phyloP scores from a whole-genome alignment of 1,140 invertebrate species.

The Harlomillsia oculata region DNA sequence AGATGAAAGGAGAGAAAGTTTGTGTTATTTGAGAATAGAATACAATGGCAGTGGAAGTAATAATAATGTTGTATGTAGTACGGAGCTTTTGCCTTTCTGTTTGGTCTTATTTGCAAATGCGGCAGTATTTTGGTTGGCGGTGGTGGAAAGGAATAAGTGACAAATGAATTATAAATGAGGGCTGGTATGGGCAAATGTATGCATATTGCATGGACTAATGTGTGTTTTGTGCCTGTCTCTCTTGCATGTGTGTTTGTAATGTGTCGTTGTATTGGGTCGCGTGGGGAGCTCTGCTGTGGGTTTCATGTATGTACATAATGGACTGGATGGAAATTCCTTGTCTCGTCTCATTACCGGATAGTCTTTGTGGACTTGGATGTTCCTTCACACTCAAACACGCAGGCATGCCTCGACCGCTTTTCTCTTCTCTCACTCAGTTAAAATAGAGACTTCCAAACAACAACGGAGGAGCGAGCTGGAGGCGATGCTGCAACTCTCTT shows the following conservation, averaged over 20 bases:
- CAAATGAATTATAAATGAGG: slow-evolving; percentile 11
- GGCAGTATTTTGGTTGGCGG: no score
- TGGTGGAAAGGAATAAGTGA: no score
- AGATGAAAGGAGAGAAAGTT: no score
- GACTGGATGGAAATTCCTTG: slow-evolving; percentile 16
- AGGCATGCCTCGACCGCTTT: no score
- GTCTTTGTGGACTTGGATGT: slow-evolving; percentile 15
- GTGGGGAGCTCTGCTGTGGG: not conserved
- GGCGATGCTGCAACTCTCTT: slow-evolving; percentile 5
- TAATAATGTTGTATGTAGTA: no score
- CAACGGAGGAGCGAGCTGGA: not conserved
- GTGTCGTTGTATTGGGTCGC: not conserved
- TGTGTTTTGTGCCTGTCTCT: not conserved
- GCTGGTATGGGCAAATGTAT: slow-evolving; percentile 6
- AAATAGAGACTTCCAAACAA: no score
- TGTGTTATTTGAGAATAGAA: no score
- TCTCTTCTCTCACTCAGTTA: no score
- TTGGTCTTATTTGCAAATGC: no score
- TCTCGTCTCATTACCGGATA: slow-evolving; percentile 16
- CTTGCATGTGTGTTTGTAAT: not conserved
- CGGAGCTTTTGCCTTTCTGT: no score
- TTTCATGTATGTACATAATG: slow-evolving; percentile 3
- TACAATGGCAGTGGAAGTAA: no score
- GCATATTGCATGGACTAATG: slow-evolving; percentile 4
- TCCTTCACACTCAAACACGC: slow-evolving; percentile 22